A percentile compares a stretch with the other conserved stretches of the same genome.
Evolutionary conservation across 2,113 vertebrate species (phyloP).

Genomic region (Agapornis roseicollis): DNA sequence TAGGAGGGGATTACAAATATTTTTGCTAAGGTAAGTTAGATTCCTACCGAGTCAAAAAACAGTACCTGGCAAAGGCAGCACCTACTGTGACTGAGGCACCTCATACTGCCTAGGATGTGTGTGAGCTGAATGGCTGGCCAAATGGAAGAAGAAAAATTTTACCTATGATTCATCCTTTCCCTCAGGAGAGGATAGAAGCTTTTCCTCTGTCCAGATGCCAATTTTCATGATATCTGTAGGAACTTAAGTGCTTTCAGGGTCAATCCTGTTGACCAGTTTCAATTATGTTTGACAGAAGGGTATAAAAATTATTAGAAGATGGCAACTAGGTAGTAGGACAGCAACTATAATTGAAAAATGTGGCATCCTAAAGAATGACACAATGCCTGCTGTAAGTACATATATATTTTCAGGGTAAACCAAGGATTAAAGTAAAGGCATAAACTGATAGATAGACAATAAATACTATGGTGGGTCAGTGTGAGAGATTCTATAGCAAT

Average conservation of each 20-base stretch:
- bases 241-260: not conserved
- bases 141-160: not conserved
- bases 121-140: not conserved
- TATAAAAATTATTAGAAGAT: not conserved
- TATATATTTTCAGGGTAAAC: not conserved
- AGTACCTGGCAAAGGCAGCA: not conserved
- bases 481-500: not conserved
- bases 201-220: not conserved
- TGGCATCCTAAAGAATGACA: not conserved
- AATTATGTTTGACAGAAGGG: not conserved
- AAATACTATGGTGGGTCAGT: not conserved
- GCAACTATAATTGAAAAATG: not conserved
- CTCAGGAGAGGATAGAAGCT: not conserved
- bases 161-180: not conserved
- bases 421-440: not conserved
- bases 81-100: not conserved
- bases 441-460: not conserved
- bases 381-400: not conserved
- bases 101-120: not conserved
- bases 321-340: not conserved
- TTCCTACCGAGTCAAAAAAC: not conserved
- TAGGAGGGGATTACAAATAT: not conserved
- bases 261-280: not conserved
- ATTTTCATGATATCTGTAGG: conserved; percentile 1
- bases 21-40: not conserved